Evolutionary conservation across 2,888 invertebrate species (phyloP), one percentile per base, ranked within the genome.

Genomic region (Drosophila pseudotakahashii): DNA sequence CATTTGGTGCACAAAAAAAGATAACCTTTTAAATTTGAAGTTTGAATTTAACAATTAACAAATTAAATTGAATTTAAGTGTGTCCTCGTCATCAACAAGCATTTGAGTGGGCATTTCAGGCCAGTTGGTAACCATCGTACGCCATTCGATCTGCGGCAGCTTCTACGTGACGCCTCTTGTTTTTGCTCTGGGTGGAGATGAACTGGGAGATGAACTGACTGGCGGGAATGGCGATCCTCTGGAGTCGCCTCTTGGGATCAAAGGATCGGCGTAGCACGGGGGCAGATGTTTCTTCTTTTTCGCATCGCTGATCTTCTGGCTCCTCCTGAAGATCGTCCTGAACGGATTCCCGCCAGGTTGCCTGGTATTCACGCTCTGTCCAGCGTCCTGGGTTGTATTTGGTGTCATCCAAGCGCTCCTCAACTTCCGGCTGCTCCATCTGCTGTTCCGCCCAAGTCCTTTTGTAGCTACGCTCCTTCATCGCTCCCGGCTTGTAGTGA

Each of bases 171-270:
- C 23, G 47, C 62, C 26, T 62, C 19, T 16, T 61, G 11, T 19
- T 53, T 6, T 48, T 53, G 30, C 11, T 16, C 9, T 58, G 59
- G 3, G 48, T 34, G 2, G 57, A 57, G 7, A 34, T 19, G 13
- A 68, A 37, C n/a, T 45, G 37, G 0, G 69, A 26, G 6, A 58
- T 37, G 36, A 58, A 58, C 14, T 48, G 39, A 23, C 26, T 48
- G n/a, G 39, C 47, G 2, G 62, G 63, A 2, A 62, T 23, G 0
- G n/a, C 3, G 1, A 41, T n/a, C 34, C 23, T 47, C 47, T 41
- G 39, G 3, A 62, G 62, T 1, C 62, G 47, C 34, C 23, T 39
- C 1, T 3, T 7, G 2, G 36, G 26, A 6, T 19, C 34, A 2
- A 2, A 5, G 10, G 16, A 2, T 5, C 16, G 39, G 2, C 13